Evolutionary conservation across 2,113 vertebrate species (phyloP).

Genomic region (Labeo catla): DNA sequence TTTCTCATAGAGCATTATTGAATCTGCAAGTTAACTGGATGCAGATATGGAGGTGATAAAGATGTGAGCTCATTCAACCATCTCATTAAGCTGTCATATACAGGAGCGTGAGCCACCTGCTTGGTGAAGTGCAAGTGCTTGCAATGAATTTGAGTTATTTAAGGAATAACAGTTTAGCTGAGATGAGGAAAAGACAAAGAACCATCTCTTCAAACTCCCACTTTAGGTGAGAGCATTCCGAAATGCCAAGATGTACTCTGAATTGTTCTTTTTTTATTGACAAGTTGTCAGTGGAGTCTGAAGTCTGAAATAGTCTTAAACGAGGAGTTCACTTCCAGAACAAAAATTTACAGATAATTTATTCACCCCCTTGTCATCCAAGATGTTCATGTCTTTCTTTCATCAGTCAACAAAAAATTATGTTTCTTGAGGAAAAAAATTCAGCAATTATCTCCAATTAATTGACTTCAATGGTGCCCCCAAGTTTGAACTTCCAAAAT

Average conservation of each 20-base stretch:
- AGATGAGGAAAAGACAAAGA: neutral
- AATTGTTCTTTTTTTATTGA: neutral
- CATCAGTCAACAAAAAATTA: no score
- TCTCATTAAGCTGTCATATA: slow-evolving; percentile 54
- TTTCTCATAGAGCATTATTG: neutral
- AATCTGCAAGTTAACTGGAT: neutral
- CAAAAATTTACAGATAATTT: no score
- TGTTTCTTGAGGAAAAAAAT: no score
- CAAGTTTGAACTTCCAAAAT: no score
- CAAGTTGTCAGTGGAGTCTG: neutral
- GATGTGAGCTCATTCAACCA: slow-evolving; percentile 36
- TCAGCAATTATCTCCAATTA: no score
- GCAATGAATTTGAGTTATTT: slow-evolving; percentile 44
- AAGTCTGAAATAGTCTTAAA: neutral
- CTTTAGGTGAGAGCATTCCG: neutral
- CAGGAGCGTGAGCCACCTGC: slow-evolving; percentile 35
- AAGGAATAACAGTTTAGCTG: neutral
- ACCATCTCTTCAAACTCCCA: neutral
- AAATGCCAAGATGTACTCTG: neutral
- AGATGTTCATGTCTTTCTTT: no score
- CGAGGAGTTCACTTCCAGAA: no score
- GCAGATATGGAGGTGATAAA: slow-evolving; percentile 34
- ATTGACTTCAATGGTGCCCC: no score
- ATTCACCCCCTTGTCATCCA: no score
- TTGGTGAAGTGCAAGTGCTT: neutral